Evolutionary conservation across 2,113 vertebrate species (phyloP), one percentile per base, ranked within the genome.

Genomic region (Neotragus pygmaeus): DNA sequence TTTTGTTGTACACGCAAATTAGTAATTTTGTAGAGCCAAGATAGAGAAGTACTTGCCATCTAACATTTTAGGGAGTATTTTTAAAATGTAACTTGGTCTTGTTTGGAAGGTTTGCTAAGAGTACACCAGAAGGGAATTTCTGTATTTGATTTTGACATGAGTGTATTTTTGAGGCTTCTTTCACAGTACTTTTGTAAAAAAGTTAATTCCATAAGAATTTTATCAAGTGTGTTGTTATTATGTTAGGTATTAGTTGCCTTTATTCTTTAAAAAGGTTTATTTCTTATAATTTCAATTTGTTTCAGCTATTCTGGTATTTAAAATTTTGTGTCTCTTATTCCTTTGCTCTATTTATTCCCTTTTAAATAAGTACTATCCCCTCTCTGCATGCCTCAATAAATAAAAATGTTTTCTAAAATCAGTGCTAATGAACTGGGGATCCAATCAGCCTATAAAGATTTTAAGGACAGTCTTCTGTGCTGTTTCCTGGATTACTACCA

Each of bases 271-370:
- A 62, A 58, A 66, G 57, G 33, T 80, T 60, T 81, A 39, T 25
- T 80, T 60, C 17, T 78, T 73, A 47, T n/a, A 64, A 75, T 92
- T 86, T 89, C 57, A 91, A 0, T 90, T 86, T 90, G 27, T 96
- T 95, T 82, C 6, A 94, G 23, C 47, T 83, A 25, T 93, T 82
- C 27, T 82, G 14, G 43, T 89, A 88, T 14, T 91, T 43, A 23
- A 51, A 85, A 78, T 94, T 93, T 81, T 96, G 39, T 84, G 16
- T 97, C 73, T 92, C 36, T 92, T 47, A 58, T 7, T 90, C 43
- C 9, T 82, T 94, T 92, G 45, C 36, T 85, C 5, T 95, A 10
- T 53, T 90, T 83, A 25, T 92, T 49, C 36, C 28, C 21, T 90
- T 75, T 95, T 78, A 60, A 86, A 81, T 82, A 43, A 25, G 39